Percentiles rank a stretch among this genome's conserved stretches.
These are phyloP conservation scores for Panthera leo DNA, from an alignment of 2,113 vertebrate species.

Conservation along the genomic window DNA sequence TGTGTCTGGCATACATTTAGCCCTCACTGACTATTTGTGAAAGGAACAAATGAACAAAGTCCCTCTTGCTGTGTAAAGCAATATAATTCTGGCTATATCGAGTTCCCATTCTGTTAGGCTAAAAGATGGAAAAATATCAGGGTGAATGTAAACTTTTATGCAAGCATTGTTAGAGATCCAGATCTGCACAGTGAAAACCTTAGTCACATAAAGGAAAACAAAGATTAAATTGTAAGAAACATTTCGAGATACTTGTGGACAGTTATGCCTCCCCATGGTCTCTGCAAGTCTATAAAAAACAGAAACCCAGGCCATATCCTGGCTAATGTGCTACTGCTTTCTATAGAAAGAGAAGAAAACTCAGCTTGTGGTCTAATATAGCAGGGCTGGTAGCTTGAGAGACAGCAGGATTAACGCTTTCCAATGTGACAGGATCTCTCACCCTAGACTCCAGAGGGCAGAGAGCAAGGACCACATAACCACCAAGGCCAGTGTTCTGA, in stretches of 20 bases:
- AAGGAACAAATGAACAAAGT: constrained; percentile 31
- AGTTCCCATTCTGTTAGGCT: neutral
- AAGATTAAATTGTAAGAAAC: constrained; percentile 54
- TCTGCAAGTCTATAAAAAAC: constrained; percentile 10
- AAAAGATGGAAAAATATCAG: neutral
- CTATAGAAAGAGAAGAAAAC: neutral
- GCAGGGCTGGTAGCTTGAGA: constrained; percentile 2
- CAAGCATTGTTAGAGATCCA: neutral
- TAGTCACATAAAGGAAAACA: constrained; percentile 48
- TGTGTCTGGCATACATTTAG: neutral
- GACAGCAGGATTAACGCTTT: neutral
- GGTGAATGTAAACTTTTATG: constrained; percentile 7
- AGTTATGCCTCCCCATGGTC: neutral
- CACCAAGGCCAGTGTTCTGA: constrained; percentile 13
- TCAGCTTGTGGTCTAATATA: neutral
- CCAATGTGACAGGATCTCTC: constrained; percentile 5
- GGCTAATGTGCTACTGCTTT: neutral
- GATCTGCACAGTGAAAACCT: constrained; percentile 3
- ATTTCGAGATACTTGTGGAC: constrained; percentile 20
- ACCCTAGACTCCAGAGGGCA: constrained; percentile 37
- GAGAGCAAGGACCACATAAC: constrained; percentile 42
- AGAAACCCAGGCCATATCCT: neutral
- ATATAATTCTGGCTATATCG: neutral
- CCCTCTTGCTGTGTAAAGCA: neutral
- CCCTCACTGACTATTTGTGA: neutral